These are phyloP conservation scores for Pseudolycoriella hygida DNA, from an alignment of 2,888 invertebrate species.

Conservation along the genomic window DNA sequence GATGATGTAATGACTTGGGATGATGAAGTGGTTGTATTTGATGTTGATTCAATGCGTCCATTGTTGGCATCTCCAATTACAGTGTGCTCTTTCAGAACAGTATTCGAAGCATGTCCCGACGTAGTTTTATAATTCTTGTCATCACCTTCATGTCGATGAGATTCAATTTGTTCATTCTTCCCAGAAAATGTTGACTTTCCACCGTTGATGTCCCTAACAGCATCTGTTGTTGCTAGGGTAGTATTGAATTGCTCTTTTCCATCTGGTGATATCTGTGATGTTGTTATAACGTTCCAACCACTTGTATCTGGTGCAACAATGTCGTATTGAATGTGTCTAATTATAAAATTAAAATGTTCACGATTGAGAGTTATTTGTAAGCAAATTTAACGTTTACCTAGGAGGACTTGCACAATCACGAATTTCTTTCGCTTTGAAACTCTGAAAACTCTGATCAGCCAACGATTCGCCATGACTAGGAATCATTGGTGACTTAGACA, in stretches of 20 bases:
- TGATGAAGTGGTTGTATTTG: constrained; percentile 22
- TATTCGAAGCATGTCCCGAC: constrained; percentile 30
- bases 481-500: constrained; percentile 24
- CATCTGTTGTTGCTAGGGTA: constrained; percentile 44
- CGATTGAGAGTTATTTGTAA: background rate
- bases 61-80: constrained; percentile 32
- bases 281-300: constrained; percentile 49
- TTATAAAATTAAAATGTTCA: background rate
- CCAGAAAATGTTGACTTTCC: constrained; percentile 47
- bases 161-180: constrained; percentile 39
- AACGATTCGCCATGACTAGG: constrained; percentile 50
- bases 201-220: constrained; percentile 42
- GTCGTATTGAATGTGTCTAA: constrained; percentile 4
- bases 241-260: constrained; percentile 43
- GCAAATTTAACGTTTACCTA: constrained; percentile 28
- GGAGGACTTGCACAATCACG: constrained; percentile 61
- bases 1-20: constrained; percentile 20
- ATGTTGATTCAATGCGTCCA: constrained; percentile 27
- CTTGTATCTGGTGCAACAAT: constrained; percentile 27
- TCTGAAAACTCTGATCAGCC: constrained; percentile 58
- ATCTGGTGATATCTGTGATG: constrained; percentile 41
- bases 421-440: constrained; percentile 61
- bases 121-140: constrained; percentile 34
- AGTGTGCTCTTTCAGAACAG: constrained; percentile 32
- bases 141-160: constrained; percentile 34